Conservation (phyloP, 2,888 invertebrate genomes). For the Atethmia centrago region DNA sequence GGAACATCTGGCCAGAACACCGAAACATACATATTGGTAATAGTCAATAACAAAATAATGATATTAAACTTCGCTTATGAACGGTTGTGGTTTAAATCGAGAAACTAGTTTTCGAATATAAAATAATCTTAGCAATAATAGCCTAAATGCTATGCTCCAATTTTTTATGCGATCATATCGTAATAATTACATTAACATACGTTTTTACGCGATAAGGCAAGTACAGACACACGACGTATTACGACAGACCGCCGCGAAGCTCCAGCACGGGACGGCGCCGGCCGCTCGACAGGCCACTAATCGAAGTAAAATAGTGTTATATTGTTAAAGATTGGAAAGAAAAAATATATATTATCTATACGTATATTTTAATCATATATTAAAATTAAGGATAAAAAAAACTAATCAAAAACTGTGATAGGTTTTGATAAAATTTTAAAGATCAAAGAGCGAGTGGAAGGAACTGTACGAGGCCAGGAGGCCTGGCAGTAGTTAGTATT, state of each 20-base stretch:
- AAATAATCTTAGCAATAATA: constrained; percentile 90
- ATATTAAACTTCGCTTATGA: constrained; percentile 90
- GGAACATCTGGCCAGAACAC: constrained; percentile 72
- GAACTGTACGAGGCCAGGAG: constrained; percentile 66
- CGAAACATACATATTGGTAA: constrained; percentile 86
- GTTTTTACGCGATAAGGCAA: constrained; percentile 72
- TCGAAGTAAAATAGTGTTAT: constrained; percentile 89
- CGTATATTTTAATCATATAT: constrained; percentile 90
- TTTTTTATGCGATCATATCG: constrained; percentile 88
- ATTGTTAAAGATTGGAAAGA: constrained; percentile 89
- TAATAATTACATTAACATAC: constrained; percentile 76
- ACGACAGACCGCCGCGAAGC: constrained; percentile 21
- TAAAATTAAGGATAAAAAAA: constrained; percentile 89
- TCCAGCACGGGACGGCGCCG: constrained; percentile 55
- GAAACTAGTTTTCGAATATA: constrained; percentile 89
- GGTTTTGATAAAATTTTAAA: constrained; percentile 91
- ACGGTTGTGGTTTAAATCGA: constrained; percentile 89
- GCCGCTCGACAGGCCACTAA: constrained; percentile 75
- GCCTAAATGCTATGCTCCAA: constrained; percentile 88
- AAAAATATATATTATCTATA: constrained; percentile 88
- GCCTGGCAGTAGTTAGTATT: constrained; percentile 78
- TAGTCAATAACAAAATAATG: constrained; percentile 89
- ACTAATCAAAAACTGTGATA: constrained; percentile 91
- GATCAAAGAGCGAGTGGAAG: constrained; percentile 72
- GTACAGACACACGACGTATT: constrained; percentile 39